Conservation (phyloP, 2,888 invertebrate genomes). For the Dryococelus australis region DNA sequence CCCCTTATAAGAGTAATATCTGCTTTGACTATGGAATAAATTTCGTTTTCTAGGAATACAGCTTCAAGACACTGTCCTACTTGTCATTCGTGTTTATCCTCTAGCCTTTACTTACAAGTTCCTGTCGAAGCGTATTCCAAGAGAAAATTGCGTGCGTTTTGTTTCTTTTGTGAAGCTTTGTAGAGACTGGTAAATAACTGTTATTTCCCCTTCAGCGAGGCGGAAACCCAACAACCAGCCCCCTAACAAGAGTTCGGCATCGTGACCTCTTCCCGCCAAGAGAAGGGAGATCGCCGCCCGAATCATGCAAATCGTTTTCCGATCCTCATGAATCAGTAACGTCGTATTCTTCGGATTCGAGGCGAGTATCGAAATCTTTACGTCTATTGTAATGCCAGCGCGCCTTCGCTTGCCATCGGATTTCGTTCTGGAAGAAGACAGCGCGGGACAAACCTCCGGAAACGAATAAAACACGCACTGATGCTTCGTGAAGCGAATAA, state of each 20-base stretch:
- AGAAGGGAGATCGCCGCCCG: not conserved
- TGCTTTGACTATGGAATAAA: not conserved
- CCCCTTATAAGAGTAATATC: not conserved
- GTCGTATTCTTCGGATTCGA: not conserved
- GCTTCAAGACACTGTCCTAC: not conserved
- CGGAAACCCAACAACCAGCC: not conserved
- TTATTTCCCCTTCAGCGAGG: not conserved
- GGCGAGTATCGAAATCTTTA: not conserved
- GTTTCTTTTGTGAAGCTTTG: not conserved
- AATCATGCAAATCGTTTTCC: constrained; percentile 16
- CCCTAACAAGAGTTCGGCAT: not conserved
- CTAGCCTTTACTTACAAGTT: not conserved
- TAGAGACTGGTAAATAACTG: not conserved
- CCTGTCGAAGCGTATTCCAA: not conserved
- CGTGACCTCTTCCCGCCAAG: not conserved
- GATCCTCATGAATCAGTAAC: constrained; percentile 9
- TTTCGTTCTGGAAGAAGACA: too few species aligned
- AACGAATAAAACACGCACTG: not conserved
- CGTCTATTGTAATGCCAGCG: not conserved
- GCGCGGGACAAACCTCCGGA: too few species aligned
- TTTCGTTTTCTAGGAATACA: not conserved
- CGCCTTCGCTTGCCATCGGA: too few species aligned
- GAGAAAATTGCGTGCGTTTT: not conserved
- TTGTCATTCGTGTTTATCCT: not conserved
- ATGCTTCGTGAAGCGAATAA: not conserved